A percentile compares a stretch with the other conserved stretches of the same genome.
Evolutionary conservation across 1,140 invertebrate genomes (phyloP).

Genomic region (Cataglyphis hispanica): DNA sequence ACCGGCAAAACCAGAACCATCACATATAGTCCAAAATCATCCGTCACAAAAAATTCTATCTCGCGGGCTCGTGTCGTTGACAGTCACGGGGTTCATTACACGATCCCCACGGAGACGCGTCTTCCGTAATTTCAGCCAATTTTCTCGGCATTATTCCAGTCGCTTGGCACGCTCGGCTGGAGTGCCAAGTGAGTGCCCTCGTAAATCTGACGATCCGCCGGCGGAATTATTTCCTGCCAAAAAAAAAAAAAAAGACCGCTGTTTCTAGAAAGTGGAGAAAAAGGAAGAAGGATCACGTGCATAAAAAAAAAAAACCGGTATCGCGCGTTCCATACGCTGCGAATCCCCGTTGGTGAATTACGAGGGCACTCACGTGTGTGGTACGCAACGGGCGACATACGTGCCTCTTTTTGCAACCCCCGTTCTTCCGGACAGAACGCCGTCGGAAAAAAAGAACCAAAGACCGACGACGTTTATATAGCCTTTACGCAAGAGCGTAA

Average conservation of each 20-base stretch:
- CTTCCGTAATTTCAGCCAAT: slow-evolving; percentile 60
- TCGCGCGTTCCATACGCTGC: slow-evolving; percentile 9
- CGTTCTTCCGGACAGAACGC: not conserved
- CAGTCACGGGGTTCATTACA: slow-evolving; percentile 41
- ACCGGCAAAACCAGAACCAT: too few relatives aligned
- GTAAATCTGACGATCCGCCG: slow-evolving; percentile 57
- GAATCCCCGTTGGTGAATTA: slow-evolving; percentile 12
- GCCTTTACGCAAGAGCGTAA: not conserved
- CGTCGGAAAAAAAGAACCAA: not conserved
- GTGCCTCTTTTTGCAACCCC: slow-evolving; percentile 1
- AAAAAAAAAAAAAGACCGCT: not conserved
- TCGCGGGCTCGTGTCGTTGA: not conserved
- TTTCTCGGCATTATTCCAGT: slow-evolving; percentile 52
- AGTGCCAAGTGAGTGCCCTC: slow-evolving; percentile 30
- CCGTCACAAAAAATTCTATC: too few relatives aligned
- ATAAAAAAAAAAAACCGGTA: not conserved
- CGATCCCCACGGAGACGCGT: not conserved
- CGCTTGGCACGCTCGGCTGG: slow-evolving; percentile 7
- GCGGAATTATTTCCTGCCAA: slow-evolving; percentile 50
- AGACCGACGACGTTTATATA: not conserved
- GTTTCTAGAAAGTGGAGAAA: not conserved
- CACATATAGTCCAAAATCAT: too few relatives aligned
- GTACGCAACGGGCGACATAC: slow-evolving; percentile 21
- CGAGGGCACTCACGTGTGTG: not conserved
- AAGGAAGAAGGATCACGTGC: not conserved